Conservation (phyloP, 2,113 vertebrate genomes). For the Labeo rohita region DNA sequence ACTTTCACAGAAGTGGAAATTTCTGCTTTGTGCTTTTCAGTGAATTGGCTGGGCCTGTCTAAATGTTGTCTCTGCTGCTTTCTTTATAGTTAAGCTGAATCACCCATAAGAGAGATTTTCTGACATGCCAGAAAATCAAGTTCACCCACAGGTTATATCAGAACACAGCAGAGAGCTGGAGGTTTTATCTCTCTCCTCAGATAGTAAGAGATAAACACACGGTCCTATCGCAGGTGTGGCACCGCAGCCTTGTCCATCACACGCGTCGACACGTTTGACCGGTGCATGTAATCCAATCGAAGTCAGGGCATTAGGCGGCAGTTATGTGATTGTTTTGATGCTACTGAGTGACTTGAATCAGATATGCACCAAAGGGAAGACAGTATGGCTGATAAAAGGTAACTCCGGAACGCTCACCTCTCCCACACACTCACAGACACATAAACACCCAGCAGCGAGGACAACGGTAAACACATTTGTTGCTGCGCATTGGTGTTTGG, state of each 20-base stretch:
- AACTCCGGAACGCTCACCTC: conserved; percentile 33
- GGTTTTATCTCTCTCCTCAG: conserved; percentile 19
- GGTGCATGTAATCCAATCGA: conserved; percentile 27
- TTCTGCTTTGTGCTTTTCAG: too few relatives aligned
- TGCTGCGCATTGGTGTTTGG: conserved; percentile 13
- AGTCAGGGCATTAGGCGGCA: background rate
- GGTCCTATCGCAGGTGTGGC: conserved; percentile 24
- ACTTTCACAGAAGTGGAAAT: background rate
- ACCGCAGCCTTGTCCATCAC: conserved; percentile 7
- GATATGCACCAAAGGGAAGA: conserved; percentile 27
- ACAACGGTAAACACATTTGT: conserved; percentile 20
- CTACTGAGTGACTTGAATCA: conserved; percentile 49
- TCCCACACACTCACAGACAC: background rate
- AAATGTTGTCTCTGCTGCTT: background rate
- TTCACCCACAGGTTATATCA: conserved; percentile 26
- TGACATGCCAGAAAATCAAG: conserved; percentile 37
- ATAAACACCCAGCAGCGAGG: conserved; percentile 17
- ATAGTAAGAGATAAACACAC: conserved; percentile 24
- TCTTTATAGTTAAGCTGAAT: background rate
- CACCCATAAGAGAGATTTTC: background rate
- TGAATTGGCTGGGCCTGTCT: background rate
- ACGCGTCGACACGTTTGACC: conserved; percentile 41
- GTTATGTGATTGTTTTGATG: conserved; percentile 51
- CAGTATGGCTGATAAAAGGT: background rate
- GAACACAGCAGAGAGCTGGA: background rate